A percentile compares a stretch with the other conserved stretches of the same genome.
Evolutionary conservation across 2,888 invertebrate species (phyloP).

Genomic region (Nymphalis urticae): DNA sequence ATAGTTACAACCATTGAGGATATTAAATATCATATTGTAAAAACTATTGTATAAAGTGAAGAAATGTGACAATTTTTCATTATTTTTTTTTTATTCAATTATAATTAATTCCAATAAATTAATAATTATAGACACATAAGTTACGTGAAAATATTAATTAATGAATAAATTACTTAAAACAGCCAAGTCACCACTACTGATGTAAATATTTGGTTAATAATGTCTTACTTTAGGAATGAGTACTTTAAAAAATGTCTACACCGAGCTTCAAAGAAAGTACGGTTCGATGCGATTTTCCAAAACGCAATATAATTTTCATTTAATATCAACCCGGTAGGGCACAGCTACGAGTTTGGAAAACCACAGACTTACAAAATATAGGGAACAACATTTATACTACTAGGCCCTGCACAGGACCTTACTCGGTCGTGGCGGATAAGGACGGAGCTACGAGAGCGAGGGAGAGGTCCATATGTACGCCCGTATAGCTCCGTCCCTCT

Average conservation of each 20-base stretch:
- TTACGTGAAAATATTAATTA: constrained; percentile 79
- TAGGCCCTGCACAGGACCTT: constrained; percentile 12
- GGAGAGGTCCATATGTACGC: constrained; percentile 6
- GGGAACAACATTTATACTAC: constrained; percentile 78
- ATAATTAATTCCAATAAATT: constrained; percentile 78
- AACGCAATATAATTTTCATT: constrained; percentile 41
- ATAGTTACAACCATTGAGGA: constrained; percentile 83
- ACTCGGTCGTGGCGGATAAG: not conserved
- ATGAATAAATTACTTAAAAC: constrained; percentile 78
- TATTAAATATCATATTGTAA: constrained; percentile 83
- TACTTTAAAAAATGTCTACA: constrained; percentile 72
- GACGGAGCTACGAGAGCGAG: not conserved
- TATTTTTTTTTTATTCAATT: constrained; percentile 74
- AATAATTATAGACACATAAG: constrained; percentile 81
- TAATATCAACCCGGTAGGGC: constrained; percentile 34
- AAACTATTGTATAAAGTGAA: constrained; percentile 83
- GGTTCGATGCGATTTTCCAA: constrained; percentile 60
- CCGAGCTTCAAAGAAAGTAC: constrained; percentile 61
- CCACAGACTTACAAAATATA: constrained; percentile 69
- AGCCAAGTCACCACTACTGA: constrained; percentile 78
- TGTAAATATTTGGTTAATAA: constrained; percentile 79
- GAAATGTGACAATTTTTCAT: constrained; percentile 78
- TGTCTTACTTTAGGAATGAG: constrained; percentile 78
- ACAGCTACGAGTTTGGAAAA: constrained; percentile 56
- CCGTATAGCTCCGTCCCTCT: constrained; percentile 6